Evolutionary conservation across 2,113 vertebrate genomes (phyloP).

Genomic region (Pomatostomus ruficeps): DNA sequence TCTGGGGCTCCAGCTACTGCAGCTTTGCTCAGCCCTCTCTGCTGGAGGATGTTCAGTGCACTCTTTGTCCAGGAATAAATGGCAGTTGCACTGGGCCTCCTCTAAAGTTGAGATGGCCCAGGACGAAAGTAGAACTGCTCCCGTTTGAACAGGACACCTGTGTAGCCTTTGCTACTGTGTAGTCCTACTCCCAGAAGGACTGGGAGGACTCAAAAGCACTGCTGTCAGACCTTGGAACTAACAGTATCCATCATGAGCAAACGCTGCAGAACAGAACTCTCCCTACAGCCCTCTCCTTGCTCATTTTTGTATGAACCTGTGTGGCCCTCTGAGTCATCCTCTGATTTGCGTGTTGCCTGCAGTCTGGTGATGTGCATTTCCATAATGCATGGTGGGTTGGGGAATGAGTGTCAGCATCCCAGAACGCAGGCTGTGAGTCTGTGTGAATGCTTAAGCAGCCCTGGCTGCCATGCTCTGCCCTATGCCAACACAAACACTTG

Average conservation of each 20-base stretch:
- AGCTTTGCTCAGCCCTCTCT: background rate
- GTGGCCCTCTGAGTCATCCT: background rate
- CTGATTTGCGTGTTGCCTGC: background rate
- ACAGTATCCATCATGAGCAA: background rate
- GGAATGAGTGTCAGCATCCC: background rate
- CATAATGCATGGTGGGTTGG: background rate
- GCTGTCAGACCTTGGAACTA: background rate
- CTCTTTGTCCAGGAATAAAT: background rate
- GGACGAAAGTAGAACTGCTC: background rate
- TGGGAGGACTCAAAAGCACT: background rate
- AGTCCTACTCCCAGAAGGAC: background rate
- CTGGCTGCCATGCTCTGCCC: background rate
- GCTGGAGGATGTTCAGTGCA: background rate
- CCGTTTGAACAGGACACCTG: background rate
- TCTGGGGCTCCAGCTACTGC: background rate
- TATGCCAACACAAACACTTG: conserved; percentile 45
- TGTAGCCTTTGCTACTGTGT: background rate
- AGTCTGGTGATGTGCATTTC: background rate
- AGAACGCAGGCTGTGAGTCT: background rate
- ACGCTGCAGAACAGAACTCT: background rate
- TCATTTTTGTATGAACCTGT: background rate
- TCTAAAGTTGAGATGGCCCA: background rate
- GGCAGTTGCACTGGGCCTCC: background rate
- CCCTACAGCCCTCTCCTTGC: background rate
- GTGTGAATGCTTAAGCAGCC: background rate